Base-by-base conservation (phyloP, 2,888 invertebrate species). In the Phragmatobia fuliginosa region DNA sequence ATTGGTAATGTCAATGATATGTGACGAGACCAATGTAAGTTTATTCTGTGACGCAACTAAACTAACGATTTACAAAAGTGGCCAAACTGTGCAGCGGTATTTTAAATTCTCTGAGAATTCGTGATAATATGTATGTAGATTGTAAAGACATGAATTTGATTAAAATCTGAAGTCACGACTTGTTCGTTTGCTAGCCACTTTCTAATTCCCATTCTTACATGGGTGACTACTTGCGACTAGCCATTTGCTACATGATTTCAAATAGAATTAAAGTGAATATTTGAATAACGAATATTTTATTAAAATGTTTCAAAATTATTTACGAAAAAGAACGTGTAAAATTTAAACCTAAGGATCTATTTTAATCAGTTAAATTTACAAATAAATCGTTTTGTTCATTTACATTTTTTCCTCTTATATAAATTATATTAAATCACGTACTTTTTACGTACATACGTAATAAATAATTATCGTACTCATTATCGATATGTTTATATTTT, bases 131-230 rank as follows among this genome's bases (percentile, higher is more conserved):
- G 75, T 70, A 72, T 74, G 75, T 75, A 79, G 81, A 82, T 77
- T 75, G 74, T 78, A 77, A 73, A 73, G 72, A 75, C 75, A 78
- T 78, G 76, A 76, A 76, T 82, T 81, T 74, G 82, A 88, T 87
- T 85, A 80, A 81, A 56, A 86, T 86, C 86, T 82, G 77, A 66
- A 81, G 87, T 87, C 88, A 88, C 87, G 88, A 85, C 80, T 83
- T 78, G 67, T 78, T 77, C 76, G 77, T 77, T 79, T 74, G 75
- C 70, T 82, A 83, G 75, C 80, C 73, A 81, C 88, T 88, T 88
- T 89, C 87, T 87, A 88, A 85, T 83, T 79, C 76, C 75, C 79
- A 81, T 81, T 83, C 81, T 70, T 69, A 73, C 74, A 74, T 67
- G 70, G 56, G 62, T 68, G 58, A 31, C 64, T 67, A 33, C 28